Base-by-base conservation (phyloP, 2,797 vertebrate genomes). In the Sebastes kiyomatsui region DNA sequence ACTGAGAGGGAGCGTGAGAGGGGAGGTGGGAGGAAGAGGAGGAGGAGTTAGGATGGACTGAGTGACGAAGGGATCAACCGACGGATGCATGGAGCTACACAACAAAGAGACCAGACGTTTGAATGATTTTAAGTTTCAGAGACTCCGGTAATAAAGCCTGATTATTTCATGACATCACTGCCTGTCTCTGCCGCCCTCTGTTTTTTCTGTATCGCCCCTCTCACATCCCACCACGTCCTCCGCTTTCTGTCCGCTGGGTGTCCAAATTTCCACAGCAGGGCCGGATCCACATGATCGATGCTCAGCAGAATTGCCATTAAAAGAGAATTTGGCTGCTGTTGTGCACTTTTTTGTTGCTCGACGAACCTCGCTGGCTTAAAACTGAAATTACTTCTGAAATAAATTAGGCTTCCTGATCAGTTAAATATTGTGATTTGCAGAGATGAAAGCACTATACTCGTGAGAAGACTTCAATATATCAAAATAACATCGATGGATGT, bases 131-230 rank as follows among this genome's bases (percentile, higher is more conserved):
- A 89, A 85, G 65, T 77, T 87, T 86, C 90, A 93, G 89, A 95
- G 92, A 94, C 93, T 93, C 88, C 77, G 58, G 70, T 85, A 94
- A 93, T 90, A 94, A 94, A 95, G 88, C 87, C 90, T 89, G 86
- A 91, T 79, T 82, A 73, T 87, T 65, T 87, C 78, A 87, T 70
- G 75, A 91, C 88, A 88, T 90, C 90, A 90, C 83, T 87, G 69
- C 84, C 88, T 16, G 88, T 81, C 83, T 90, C 82, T 55, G 58
- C 72, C 81, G 20, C 85, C 75, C 72, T 62, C 67, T 78, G 49
- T 83, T 87, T 54, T 49, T 83, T 80, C 86, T 74, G 73, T 75
- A 32, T 18, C 38, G 5, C 52, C 68, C 58, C 61, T 66, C 42
- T 42, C 58, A 49, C 59, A 58, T 59, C 42, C 60, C 58, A 42